Evolutionary conservation across 2,888 invertebrate genomes (phyloP), one percentile per base, ranked within the genome.

Genomic region (Archips xylosteana): DNA sequence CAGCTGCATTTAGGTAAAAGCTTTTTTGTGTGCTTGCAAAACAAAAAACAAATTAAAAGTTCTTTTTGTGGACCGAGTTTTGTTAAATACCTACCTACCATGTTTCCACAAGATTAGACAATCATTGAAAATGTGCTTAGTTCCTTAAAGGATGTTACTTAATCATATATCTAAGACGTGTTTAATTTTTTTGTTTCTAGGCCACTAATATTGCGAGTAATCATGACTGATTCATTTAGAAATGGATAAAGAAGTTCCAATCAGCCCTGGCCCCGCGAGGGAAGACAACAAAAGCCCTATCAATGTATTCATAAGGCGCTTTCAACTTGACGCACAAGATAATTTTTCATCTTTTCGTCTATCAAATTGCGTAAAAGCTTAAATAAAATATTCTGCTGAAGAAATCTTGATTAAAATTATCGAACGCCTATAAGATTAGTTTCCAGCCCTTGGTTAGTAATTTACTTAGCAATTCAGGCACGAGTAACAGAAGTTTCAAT

Each of bases 21-120:
- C 71, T 60, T 66, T 71, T 66, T 66, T 65, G 34, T 71, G 71
- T 71, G 1, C 1, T 49, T 65, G 3, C 39, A 12, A 36, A 65
- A 62, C 49, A 49, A 60, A 10, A 57, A 57, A 39, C 6, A 39
- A 23, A 39, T 39, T 39, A 39, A 23, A 57, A 57, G 15, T 23
- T 10, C 57, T 15, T 13, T 15, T 15, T 51, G 36, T 15, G 23
- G 9, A 54, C 57, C 10, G 32, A 10, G 32, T 9, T 15, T 51
- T 8, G 15, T 15, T 51, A 51, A 13, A 12, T 45, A 10, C 10
- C 12, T 10, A 45, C 45, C 10, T 10, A 36, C 3, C 23, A 23
- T 23, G 23, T 23, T 3, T 2, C 3, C 36, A 36, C 3, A 36
- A 36, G 2, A 3, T 36, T 36, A 36, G 36, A 36, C n/a, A 49